Conservation (phyloP, 2,113 vertebrate species). For the Rhinoderma darwinii region DNA sequence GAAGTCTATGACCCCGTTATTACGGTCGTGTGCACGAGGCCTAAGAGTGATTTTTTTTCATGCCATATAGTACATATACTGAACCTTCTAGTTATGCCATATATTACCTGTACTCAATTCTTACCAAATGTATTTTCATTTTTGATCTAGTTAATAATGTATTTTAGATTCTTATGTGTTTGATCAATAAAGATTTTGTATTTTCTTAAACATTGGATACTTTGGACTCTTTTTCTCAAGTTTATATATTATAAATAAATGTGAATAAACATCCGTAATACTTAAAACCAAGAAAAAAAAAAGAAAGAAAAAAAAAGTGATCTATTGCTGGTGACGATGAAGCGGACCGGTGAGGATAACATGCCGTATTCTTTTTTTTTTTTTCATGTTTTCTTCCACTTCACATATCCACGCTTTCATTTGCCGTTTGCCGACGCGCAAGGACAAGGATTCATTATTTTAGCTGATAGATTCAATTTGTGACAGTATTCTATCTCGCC, state of each 20-base stretch:
- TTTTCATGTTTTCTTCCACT: background rate
- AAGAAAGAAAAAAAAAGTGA: background rate
- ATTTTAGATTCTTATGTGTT: no score
- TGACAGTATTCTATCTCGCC: slow-evolving; percentile 55
- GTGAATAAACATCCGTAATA: background rate
- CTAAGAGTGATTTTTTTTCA: no score
- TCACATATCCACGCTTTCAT: slow-evolving; percentile 20
- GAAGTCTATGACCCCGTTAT: no score
- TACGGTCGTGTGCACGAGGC: no score
- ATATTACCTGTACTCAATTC: no score
- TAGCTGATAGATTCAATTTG: slow-evolving; percentile 56
- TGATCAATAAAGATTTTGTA: no score
- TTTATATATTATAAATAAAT: background rate
- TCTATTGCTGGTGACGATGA: background rate
- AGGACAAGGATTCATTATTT: slow-evolving; percentile 56
- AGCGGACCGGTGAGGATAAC: background rate
- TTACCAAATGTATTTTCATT: no score
- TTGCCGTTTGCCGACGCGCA: slow-evolving; percentile 24
- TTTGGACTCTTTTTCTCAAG: no score
- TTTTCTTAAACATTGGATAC: no score
- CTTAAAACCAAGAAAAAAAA: background rate
- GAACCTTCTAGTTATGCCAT: no score
- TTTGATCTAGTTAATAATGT: no score
- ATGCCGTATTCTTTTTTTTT: background rate
- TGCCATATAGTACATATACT: no score